phyloP scores from a whole-genome alignment of 2,113 vertebrate species.

The Dascyllus trimaculatus region DNA sequence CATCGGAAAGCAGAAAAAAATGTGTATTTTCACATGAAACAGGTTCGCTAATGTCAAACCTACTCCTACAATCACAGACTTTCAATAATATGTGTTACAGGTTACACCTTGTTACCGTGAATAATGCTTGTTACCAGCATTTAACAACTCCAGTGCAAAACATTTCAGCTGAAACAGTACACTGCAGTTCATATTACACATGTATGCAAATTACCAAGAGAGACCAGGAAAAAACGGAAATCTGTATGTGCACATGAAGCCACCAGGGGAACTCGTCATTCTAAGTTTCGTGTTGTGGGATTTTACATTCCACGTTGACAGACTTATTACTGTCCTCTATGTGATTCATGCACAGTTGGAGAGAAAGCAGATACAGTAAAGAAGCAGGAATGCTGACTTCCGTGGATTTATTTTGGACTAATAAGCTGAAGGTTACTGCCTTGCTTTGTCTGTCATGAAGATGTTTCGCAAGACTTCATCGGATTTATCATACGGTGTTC shows the following conservation, averaged over 20 bases:
- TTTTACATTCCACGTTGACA: conserved; percentile 58
- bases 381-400: conserved; percentile 37
- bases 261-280: conserved; percentile 7
- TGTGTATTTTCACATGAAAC: too few species aligned
- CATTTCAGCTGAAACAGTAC: not conserved
- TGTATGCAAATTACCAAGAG: conserved; percentile 7
- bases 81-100: not conserved
- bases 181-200: not conserved
- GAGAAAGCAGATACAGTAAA: conserved; percentile 40
- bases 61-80: too few species aligned
- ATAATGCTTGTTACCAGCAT: not conserved
- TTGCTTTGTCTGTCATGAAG: conserved; percentile 26
- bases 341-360: conserved; percentile 16
- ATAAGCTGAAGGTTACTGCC: conserved; percentile 30
- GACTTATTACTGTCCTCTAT: conserved; percentile 35
- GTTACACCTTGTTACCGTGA: not conserved
- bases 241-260: not conserved
- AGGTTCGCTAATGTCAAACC: too few species aligned
- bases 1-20: too few species aligned
- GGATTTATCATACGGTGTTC: conserved; percentile 29
- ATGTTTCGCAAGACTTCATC: conserved; percentile 24
- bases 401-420: conserved; percentile 17
- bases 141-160: not conserved
- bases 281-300: conserved; percentile 30
- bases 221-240: conserved; percentile 7